phyloP scores from a whole-genome alignment of 2,113 vertebrate species.

The Labeo rohita region DNA sequence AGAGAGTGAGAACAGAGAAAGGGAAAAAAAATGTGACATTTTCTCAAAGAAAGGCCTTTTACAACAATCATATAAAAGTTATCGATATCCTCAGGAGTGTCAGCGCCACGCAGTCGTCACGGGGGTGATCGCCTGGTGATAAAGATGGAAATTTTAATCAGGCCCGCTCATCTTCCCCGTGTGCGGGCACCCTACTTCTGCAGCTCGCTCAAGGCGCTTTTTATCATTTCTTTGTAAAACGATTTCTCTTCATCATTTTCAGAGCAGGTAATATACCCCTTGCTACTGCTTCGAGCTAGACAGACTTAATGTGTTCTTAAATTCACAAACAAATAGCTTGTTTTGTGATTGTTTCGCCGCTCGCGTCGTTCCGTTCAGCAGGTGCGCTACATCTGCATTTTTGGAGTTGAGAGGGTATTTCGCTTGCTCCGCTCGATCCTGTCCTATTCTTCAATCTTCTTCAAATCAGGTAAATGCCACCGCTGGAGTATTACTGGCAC shows the following conservation, averaged over 20 bases:
- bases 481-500: slow-evolving; percentile 12
- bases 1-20: slow-evolving; percentile 21
- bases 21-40: slow-evolving; percentile 56
- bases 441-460: slow-evolving; percentile 1
- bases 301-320: slow-evolving; percentile 63
- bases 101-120: slow-evolving; percentile 14
- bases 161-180: slow-evolving; percentile 51
- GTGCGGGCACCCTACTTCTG: slow-evolving; percentile 59
- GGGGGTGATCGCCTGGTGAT: slow-evolving; percentile 49
- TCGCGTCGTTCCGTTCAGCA: slow-evolving; percentile 8
- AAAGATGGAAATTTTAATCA: slow-evolving; percentile 62
- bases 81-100: slow-evolving; percentile 47
- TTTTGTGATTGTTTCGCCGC: slow-evolving; percentile 55
- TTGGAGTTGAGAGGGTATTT: slow-evolving; percentile 52
- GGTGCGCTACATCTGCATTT: slow-evolving; percentile 48
- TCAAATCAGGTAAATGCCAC: slow-evolving; percentile 35
- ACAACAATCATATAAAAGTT: slow-evolving; percentile 60
- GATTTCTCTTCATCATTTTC: slow-evolving; percentile 58
- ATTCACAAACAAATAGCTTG: slow-evolving; percentile 69
- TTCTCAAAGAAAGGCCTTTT: slow-evolving; percentile 62
- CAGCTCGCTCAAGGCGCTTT: slow-evolving; percentile 56
- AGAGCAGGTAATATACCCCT: slow-evolving; percentile 61
- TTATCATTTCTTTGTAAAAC: slow-evolving; percentile 66
- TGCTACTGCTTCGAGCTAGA: slow-evolving; percentile 60
- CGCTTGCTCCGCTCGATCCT: slow-evolving; percentile 21